phyloP scores from a whole-genome alignment of 2,888 invertebrate species.

The Drosophila rellima region DNA sequence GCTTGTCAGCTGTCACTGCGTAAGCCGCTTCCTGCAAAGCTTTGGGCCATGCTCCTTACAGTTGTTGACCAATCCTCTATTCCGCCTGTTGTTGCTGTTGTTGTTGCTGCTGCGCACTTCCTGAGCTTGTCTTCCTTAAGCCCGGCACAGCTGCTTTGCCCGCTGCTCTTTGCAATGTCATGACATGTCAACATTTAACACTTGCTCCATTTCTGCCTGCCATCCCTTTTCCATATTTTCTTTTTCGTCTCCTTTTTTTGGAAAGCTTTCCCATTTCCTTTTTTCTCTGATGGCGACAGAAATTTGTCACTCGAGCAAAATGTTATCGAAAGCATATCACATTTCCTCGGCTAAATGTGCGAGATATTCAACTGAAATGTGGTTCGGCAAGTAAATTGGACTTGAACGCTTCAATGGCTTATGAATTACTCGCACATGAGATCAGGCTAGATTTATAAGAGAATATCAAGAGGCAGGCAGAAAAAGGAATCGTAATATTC shows the following conservation, averaged over 20 bases:
- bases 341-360: conserved; percentile 36
- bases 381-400: conserved; percentile 42
- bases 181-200: conserved; percentile 81
- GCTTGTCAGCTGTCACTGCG: conserved; percentile 77
- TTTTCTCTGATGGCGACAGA: conserved; percentile 50
- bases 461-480: not conserved
- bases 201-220: conserved; percentile 70
- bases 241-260: conserved; percentile 18
- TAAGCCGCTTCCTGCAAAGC: conserved; percentile 71
- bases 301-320: conserved; percentile 76
- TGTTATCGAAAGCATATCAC: conserved; percentile 75
- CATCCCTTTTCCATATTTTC: conserved; percentile 27
- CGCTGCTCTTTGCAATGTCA: conserved; percentile 73
- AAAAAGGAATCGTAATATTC: not conserved
- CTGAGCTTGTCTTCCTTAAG: conserved; percentile 30
- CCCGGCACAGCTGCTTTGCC: conserved; percentile 49
- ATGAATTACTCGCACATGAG: conserved; percentile 52
- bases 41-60: conserved; percentile 31
- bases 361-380: conserved; percentile 31
- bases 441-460: not conserved
- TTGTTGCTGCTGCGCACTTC: conserved; percentile 33
- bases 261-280: conserved; percentile 49
- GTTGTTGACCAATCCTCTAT: conserved; percentile 60
- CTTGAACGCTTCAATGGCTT: conserved; percentile 59
- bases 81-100: conserved; percentile 9